Evolutionary conservation across 2,888 invertebrate species (phyloP).

Genomic region (Polia nebulosa): DNA sequence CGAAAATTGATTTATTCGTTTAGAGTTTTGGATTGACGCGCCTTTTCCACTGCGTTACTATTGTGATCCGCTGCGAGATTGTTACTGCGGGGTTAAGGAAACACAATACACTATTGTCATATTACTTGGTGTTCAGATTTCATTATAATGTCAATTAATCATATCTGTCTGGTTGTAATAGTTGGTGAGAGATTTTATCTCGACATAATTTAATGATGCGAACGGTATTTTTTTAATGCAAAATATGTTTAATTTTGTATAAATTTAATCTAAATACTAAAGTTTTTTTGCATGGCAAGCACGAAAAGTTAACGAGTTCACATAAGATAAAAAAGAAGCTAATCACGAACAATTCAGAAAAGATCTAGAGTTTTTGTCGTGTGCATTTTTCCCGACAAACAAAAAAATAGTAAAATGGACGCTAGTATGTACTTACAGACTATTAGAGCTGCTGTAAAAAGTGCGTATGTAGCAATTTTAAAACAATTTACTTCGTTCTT

Average conservation of each 20-base stretch:
- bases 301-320: slow-evolving; percentile 24
- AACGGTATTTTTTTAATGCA: neutral
- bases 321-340: slow-evolving; percentile 27
- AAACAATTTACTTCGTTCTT: slow-evolving; percentile 54
- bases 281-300: slow-evolving; percentile 27
- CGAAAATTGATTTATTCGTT: slow-evolving; percentile 43
- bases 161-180: neutral
- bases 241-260: neutral
- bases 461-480: slow-evolving; percentile 50
- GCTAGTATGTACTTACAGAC: slow-evolving; percentile 35
- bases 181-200: slow-evolving; percentile 2
- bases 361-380: slow-evolving; percentile 46
- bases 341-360: slow-evolving; percentile 49
- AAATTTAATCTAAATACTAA: neutral
- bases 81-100: slow-evolving; percentile 7
- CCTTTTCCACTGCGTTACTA: neutral
- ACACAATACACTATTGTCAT: neutral
- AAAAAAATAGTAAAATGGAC: slow-evolving; percentile 49
- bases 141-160: neutral
- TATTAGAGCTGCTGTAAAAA: slow-evolving; percentile 46
- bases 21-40: neutral
- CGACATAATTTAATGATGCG: neutral
- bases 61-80: neutral
- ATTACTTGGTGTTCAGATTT: neutral
- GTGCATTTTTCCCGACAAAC: slow-evolving; percentile 41